Evolutionary conservation across 2,113 vertebrate species (phyloP).

Genomic region (Heterocephalus glaber): DNA sequence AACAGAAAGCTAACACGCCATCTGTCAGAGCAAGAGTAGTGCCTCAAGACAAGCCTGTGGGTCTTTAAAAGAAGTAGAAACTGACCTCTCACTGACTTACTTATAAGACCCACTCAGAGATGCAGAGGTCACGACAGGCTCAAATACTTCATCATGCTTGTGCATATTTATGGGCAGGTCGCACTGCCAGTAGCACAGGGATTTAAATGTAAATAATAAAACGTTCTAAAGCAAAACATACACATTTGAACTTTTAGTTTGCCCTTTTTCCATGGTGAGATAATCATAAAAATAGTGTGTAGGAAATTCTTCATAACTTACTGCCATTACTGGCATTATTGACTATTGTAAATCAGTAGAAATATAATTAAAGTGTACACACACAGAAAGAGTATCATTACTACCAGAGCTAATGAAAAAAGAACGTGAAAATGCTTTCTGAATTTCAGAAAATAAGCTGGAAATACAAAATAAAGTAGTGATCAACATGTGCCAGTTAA

Average conservation of each 20-base stretch:
- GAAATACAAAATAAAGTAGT: not conserved
- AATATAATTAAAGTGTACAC: not conserved
- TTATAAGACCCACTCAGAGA: not conserved
- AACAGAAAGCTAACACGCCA: not conserved
- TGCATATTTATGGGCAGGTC: not conserved
- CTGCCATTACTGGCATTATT: not conserved
- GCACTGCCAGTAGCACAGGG: not conserved
- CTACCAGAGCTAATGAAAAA: not conserved
- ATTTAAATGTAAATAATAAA: not conserved
- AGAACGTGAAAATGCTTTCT: not conserved
- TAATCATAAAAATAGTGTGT: not conserved
- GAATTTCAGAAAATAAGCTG: constrained; percentile 23
- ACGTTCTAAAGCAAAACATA: not conserved
- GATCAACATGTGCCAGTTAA: not conserved
- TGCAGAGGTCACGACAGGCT: not conserved
- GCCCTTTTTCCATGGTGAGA: not conserved
- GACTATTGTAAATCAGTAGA: not conserved
- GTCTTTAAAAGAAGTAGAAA: not conserved
- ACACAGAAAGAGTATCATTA: not conserved
- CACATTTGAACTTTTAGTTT: constrained; percentile 12
- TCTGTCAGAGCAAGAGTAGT: not conserved
- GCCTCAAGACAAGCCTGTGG: not conserved
- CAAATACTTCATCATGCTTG: not conserved
- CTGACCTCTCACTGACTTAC: not conserved
- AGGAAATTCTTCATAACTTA: not conserved